Conservation (phyloP, 2,888 invertebrate species). For the Rhorus exstirpatorius region DNA sequence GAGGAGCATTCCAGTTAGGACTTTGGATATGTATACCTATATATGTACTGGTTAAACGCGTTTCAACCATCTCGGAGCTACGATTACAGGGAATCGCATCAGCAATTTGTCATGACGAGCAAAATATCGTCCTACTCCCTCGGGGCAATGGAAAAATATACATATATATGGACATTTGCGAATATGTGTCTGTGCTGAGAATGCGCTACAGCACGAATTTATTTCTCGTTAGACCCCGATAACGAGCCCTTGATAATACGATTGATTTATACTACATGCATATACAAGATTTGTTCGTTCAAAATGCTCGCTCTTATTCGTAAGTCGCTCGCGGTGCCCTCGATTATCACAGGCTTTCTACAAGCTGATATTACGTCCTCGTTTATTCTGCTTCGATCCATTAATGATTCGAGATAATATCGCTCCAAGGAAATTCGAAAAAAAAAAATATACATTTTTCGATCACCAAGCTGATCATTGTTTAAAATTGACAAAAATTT, state of each 20-base stretch:
- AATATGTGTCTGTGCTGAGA: slow-evolving; percentile 2
- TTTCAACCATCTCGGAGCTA: slow-evolving; percentile 36
- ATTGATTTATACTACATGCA: not conserved
- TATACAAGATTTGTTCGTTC: slow-evolving; percentile 3
- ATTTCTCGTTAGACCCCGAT: slow-evolving; percentile 49
- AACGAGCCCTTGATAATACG: slow-evolving; percentile 47
- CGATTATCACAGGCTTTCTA: not conserved
- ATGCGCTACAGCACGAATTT: slow-evolving; percentile 33
- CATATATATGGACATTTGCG: not conserved
- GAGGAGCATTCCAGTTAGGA: slow-evolving; percentile 43
- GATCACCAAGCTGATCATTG: too few relatives aligned
- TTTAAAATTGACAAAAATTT: too few relatives aligned
- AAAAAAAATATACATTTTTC: not conserved
- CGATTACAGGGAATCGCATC: slow-evolving; percentile 51
- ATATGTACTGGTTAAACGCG: slow-evolving; percentile 51
- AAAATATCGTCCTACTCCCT: slow-evolving; percentile 31
- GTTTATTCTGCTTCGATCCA: not conserved
- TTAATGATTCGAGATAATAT: not conserved
- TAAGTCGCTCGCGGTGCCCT: not conserved
- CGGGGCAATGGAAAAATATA: slow-evolving; percentile 9
- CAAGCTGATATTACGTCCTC: not conserved
- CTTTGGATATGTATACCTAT: slow-evolving; percentile 19
- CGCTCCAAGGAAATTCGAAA: not conserved
- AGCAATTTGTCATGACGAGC: slow-evolving; percentile 42
- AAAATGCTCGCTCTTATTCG: not conserved